Evolutionary conservation across 2,113 vertebrate species (phyloP).

Genomic region (Psammodynastes pulverulentus): DNA sequence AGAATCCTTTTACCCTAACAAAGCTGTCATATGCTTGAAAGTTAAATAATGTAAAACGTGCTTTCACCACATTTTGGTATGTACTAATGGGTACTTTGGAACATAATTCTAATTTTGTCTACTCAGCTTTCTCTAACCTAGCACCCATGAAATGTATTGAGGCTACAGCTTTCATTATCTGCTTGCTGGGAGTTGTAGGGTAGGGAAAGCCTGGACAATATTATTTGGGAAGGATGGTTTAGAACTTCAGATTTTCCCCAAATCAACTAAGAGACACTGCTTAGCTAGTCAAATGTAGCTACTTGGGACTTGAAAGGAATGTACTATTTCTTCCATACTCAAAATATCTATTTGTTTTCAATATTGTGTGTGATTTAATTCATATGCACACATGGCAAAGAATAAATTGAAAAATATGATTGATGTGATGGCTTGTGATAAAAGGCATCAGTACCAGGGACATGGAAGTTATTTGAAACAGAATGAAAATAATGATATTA

Average conservation of each 20-base stretch:
- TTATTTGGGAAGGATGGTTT: not conserved
- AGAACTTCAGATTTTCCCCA: not conserved
- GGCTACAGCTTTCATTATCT: not conserved
- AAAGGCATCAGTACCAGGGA: not conserved
- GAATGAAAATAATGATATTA: not conserved
- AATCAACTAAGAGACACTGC: not conserved
- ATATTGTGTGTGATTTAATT: not conserved
- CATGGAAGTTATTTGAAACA: not conserved
- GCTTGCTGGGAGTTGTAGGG: not conserved
- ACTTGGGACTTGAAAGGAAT: not conserved
- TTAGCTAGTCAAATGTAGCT: not conserved
- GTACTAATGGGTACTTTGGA: not conserved
- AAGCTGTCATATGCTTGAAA: not conserved
- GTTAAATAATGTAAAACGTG: not conserved
- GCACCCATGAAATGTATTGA: not conserved
- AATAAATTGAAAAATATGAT: not conserved
- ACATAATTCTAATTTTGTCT: not conserved
- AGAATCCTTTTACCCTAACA: not conserved
- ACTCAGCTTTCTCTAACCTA: not conserved
- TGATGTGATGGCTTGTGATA: not conserved
- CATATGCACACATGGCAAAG: not conserved
- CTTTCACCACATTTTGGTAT: not conserved
- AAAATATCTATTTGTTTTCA: not conserved
- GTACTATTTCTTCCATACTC: not conserved
- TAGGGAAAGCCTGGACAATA: not conserved